A percentile compares a stretch with the other conserved stretches of the same genome.
Conservation (phyloP, 2,797 vertebrate genomes). For the Scolopax bukidnonensis region DNA sequence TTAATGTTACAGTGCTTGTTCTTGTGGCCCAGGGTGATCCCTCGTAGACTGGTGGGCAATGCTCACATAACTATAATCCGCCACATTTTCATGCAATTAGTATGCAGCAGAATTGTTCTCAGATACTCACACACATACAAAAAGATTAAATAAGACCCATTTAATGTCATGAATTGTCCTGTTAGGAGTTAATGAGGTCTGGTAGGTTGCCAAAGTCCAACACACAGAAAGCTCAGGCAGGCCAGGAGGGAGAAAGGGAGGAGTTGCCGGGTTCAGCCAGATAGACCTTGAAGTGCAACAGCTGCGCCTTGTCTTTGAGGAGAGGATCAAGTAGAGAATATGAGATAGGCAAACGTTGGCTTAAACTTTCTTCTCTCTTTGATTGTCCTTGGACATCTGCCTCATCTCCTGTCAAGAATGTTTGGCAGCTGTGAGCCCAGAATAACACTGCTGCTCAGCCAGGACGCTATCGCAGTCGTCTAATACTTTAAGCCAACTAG, state of each 20-base stretch:
- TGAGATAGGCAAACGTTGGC: constrained; percentile 96
- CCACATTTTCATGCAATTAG: constrained; percentile 25
- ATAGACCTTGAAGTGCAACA: constrained; percentile 89
- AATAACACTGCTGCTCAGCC: constrained; percentile 88
- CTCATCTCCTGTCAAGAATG: constrained; percentile 97
- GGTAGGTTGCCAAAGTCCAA: constrained; percentile 76
- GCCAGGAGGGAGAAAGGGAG: constrained; percentile 56
- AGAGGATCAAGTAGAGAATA: constrained; percentile 89
- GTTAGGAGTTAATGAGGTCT: constrained; percentile 81
- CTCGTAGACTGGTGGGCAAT: constrained; percentile 21
- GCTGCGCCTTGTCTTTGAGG: constrained; percentile 94
- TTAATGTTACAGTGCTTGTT: constrained; percentile 65
- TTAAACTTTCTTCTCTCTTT: constrained; percentile 96
- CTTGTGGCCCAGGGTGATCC: constrained; percentile 53
- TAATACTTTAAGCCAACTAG: constrained; percentile 98
- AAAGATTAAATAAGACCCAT: constrained; percentile 53
- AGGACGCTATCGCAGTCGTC: constrained; percentile 82
- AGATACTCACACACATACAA: constrained; percentile 29
- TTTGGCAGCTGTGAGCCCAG: constrained; percentile 95
- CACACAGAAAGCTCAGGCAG: constrained; percentile 39
- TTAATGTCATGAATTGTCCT: constrained; percentile 59
- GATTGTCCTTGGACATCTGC: constrained; percentile 99
- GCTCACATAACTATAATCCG: not conserved
- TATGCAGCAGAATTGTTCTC: constrained; percentile 37
- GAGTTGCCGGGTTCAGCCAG: constrained; percentile 77